Evolutionary conservation across 2,888 invertebrate species (phyloP), one percentile per base, ranked within the genome.

Genomic region (Asteroscopus sphinx): DNA sequence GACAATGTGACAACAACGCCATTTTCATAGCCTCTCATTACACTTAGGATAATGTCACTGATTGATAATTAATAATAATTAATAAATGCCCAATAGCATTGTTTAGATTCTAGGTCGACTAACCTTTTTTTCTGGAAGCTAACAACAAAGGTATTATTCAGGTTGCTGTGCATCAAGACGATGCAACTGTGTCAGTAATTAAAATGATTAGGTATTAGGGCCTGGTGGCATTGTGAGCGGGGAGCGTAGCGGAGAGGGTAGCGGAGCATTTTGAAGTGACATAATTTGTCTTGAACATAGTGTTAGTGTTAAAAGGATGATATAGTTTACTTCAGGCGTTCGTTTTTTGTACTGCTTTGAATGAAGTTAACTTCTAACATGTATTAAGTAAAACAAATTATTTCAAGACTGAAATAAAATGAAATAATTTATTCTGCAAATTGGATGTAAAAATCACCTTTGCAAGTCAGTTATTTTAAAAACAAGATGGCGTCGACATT

Each of bases 141-240:
- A 72, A 73, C 88, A 90, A 90, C 87, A 91, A 90, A 89, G 85
- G 87, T 85, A 85, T 88, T 87, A 87, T 87, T 83, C 83, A 82
- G 82, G 84, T 83, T 81, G 76, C 81, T 85, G 83, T 85, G 81
- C 84, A 86, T 82, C 82, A 78, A 81, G 83, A 84, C 76, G 82
- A 79, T 84, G 87, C 89, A 91, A 91, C 90, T 91, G 87, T 91
- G 91, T 81, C 88, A 86, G 90, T 79, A 90, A 91, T 92, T 91
- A 91, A 89, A 89, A 89, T 91, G 88, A 91, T 91, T 90, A 89
- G 85, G 81, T 76, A 73, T 48, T 66, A 37, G 28, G 72, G 77
- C 73, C 68, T 33, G 82, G 85, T 56, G 13, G 1, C 13, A 62
- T 32, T 82, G 61, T 0, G 0, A 80, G 87, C 85, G 86, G 64